These are phyloP conservation scores for Hanleya hanleyi DNA, from an alignment of 2,888 invertebrate species.

Conservation along the genomic window DNA sequence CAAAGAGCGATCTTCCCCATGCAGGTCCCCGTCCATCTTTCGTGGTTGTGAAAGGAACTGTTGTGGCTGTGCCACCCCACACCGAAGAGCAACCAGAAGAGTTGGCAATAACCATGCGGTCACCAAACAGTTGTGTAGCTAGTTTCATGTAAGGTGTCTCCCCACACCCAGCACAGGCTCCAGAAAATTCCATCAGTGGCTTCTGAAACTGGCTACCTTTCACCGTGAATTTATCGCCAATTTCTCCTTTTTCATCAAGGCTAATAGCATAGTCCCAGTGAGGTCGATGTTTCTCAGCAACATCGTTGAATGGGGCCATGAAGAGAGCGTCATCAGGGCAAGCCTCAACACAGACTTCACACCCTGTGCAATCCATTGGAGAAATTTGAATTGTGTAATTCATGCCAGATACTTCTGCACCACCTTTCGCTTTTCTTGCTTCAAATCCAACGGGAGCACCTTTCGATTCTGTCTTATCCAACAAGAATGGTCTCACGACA, in stretches of 20 bases:
- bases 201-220: constrained; percentile 42
- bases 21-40: constrained; percentile 41
- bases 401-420: constrained; percentile 37
- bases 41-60: constrained; percentile 41
- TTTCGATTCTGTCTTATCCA: constrained; percentile 37
- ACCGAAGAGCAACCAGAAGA: constrained; percentile 42
- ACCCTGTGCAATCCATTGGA: constrained; percentile 38
- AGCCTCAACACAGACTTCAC: constrained; percentile 41
- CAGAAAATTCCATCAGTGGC: constrained; percentile 41
- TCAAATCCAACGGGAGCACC: constrained; percentile 40
- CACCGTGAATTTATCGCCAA: constrained; percentile 40
- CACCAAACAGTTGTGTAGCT: constrained; percentile 43
- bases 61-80: constrained; percentile 43
- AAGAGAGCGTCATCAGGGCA: constrained; percentile 45
- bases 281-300: constrained; percentile 34
- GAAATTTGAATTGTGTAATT: constrained; percentile 46
- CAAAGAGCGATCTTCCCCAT: constrained; percentile 44
- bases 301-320: constrained; percentile 46
- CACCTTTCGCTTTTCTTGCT: constrained; percentile 43
- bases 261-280: constrained; percentile 42
- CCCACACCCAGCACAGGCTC: constrained; percentile 42
- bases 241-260: constrained; percentile 31
- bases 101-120: constrained; percentile 43
- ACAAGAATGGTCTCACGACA: constrained; percentile 43
- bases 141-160: constrained; percentile 44